phyloP scores from a whole-genome alignment of 2,888 invertebrate species.

The Orchestes rusci region DNA sequence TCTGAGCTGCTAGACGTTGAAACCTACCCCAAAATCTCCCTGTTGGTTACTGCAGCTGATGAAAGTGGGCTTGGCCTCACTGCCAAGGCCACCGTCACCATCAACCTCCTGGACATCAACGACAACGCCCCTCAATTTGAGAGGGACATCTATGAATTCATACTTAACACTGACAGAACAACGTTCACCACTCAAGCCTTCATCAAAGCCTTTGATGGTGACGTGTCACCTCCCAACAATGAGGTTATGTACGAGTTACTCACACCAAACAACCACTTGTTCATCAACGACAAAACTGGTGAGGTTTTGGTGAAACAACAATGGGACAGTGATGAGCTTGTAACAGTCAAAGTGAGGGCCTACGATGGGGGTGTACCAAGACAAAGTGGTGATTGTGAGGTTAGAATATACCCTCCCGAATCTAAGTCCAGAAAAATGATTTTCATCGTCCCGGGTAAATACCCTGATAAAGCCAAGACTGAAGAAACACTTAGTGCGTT shows the following conservation, averaged over 20 bases:
- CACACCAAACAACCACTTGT: constrained; percentile 62
- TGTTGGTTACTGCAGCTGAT: constrained; percentile 83
- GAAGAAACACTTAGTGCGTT: constrained; percentile 69
- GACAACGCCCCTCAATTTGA: constrained; percentile 66
- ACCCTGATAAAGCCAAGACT: constrained; percentile 64
- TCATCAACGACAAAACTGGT: constrained; percentile 68
- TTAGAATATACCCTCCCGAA: constrained; percentile 68
- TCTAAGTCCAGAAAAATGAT: constrained; percentile 68
- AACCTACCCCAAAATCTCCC: constrained; percentile 64
- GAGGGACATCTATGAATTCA: constrained; percentile 70
- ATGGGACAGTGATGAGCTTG: constrained; percentile 42
- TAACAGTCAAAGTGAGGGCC: constrained; percentile 66
- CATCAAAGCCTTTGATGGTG: constrained; percentile 76
- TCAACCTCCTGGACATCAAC: constrained; percentile 59
- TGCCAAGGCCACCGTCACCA: constrained; percentile 64
- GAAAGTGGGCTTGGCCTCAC: constrained; percentile 74
- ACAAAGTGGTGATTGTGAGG: constrained; percentile 61
- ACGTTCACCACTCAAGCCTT: constrained; percentile 65
- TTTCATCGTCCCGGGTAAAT: constrained; percentile 73
- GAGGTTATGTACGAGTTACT: constrained; percentile 76
- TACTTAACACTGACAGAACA: constrained; percentile 63
- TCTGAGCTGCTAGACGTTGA: constrained; percentile 74
- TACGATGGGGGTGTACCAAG: constrained; percentile 82
- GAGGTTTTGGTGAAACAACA: constrained; percentile 58
- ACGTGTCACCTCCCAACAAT: constrained; percentile 79